phyloP scores from a whole-genome alignment of 30 jellyfish, hydroid and myxozoan genomes.

The Cassiopea xamachana region DNA sequence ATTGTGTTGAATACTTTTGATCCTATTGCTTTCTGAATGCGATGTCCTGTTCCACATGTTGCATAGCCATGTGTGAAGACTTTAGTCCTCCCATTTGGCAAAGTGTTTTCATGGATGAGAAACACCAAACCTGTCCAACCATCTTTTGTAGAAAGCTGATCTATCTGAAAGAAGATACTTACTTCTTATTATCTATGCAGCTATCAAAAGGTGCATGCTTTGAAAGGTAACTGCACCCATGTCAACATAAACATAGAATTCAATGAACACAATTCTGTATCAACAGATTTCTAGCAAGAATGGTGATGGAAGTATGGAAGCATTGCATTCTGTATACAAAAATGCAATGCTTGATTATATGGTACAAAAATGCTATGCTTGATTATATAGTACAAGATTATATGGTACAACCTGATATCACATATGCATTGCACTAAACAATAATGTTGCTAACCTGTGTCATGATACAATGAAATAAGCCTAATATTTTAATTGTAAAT shows the following conservation, averaged over 20 bases:
- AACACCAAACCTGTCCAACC: conserved; percentile 37
- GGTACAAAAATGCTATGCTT: not conserved
- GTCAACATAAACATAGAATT: not conserved
- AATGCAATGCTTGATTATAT: not conserved
- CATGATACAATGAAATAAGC: not conserved
- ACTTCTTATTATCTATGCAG: not conserved
- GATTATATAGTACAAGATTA: not conserved
- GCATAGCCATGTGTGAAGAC: conserved; percentile 15
- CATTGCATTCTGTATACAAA: not conserved
- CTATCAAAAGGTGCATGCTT: not conserved
- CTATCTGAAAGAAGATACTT: conserved; percentile 11
- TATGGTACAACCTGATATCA: not conserved
- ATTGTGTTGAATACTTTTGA: not conserved
- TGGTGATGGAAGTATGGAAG: not conserved
- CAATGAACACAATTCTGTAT: not conserved
- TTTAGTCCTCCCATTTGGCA: not conserved
- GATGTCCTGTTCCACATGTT: not conserved
- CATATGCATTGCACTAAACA: not conserved
- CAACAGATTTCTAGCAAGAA: not conserved
- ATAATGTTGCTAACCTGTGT: not conserved
- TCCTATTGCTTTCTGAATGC: not conserved
- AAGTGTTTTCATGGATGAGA: not conserved
- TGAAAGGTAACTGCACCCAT: not conserved
- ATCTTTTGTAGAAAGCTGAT: conserved; percentile 15
- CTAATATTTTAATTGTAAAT: not conserved